Conservation (phyloP, 2,888 invertebrate species). For the Syrista parreyssii region DNA sequence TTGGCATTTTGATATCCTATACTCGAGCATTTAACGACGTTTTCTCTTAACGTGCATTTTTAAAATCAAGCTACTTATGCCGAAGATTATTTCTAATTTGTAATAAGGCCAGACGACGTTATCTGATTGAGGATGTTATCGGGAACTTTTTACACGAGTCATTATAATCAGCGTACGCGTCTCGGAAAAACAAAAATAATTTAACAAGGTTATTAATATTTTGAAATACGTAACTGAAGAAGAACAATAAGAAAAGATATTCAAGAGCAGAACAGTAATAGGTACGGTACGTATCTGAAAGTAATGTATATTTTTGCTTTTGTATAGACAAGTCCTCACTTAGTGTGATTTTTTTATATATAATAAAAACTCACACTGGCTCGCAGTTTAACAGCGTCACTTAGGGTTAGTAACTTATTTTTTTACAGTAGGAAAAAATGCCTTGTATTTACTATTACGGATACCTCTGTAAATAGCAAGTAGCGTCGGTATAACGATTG, state of each 20-base stretch:
- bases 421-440: neutral
- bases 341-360: neutral
- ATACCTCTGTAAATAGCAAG: neutral
- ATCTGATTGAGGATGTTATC: too few relatives aligned
- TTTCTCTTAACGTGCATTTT: neutral
- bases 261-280: conserved; percentile 24
- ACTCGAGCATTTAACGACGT: too few relatives aligned
- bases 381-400: neutral
- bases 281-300: neutral
- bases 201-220: neutral
- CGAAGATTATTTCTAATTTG: neutral
- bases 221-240: too few relatives aligned
- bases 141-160: too few relatives aligned
- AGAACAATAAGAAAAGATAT: conserved; percentile 8
- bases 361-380: neutral
- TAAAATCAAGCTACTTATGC: neutral
- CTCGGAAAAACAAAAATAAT: neutral
- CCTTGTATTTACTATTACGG: neutral
- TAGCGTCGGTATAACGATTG: neutral
- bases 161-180: too few relatives aligned
- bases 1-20: too few relatives aligned
- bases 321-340: neutral
- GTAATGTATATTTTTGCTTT: conserved; percentile 31
- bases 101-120: too few relatives aligned
- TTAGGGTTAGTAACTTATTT: conserved; percentile 1